Conservation (phyloP, 2,888 invertebrate species). For the Anagyrus pseudococci region DNA sequence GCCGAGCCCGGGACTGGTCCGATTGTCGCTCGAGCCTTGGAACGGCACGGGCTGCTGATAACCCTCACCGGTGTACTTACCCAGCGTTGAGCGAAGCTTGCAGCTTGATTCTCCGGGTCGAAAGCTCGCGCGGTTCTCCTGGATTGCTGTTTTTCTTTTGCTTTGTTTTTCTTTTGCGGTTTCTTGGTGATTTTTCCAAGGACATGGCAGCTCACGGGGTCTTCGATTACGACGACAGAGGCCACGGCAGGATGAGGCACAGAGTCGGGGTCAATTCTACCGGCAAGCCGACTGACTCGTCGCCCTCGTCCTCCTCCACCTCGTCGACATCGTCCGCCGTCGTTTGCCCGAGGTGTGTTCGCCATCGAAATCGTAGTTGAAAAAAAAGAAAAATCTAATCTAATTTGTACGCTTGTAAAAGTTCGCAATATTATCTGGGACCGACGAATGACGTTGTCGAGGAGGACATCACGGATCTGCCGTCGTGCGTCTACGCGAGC, state of each 20-base stretch:
- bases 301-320: conserved; percentile 32
- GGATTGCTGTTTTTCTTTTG: too few relatives aligned
- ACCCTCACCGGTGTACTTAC: too few relatives aligned
- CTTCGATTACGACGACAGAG: conserved; percentile 58
- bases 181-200: too few relatives aligned
- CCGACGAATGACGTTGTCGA: conserved; percentile 64
- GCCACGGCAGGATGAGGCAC: conserved; percentile 51
- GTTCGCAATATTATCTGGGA: conserved; percentile 56
- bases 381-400: too few relatives aligned
- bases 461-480: conserved; percentile 75
- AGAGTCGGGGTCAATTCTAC: conserved; percentile 52
- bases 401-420: too few relatives aligned
- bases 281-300: conserved; percentile 55
- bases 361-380: background rate
- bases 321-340: too few relatives aligned
- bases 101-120: too few relatives aligned
- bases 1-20: background rate
- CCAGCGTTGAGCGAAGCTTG: too few relatives aligned
- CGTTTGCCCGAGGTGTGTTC: conserved; percentile 45
- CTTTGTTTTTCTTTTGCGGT: too few relatives aligned
- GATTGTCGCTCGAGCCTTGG: background rate
- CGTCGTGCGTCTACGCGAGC: conserved; percentile 82
- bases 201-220: conserved; percentile 55
- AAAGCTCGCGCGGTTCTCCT: too few relatives aligned
- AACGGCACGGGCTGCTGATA: background rate